Conservation (phyloP, 2,797 vertebrate genomes). For the Glossophaga mutica region DNA sequence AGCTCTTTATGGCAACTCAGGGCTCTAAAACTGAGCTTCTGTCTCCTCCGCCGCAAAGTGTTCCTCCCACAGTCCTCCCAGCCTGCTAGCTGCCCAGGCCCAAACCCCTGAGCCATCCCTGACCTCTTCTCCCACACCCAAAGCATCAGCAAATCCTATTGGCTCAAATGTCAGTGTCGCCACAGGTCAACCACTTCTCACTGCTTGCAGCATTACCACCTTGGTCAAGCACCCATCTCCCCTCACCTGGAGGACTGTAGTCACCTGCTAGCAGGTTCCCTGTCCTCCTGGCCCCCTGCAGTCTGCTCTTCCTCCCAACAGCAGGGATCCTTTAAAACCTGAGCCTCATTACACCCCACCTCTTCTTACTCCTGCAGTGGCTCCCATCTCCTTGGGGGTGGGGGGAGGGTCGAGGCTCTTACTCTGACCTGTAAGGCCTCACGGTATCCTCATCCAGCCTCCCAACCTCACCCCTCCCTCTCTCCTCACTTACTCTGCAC, state of each 20-base stretch:
- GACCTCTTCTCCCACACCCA: not conserved
- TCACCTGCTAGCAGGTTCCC: not conserved
- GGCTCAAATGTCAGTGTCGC: not conserved
- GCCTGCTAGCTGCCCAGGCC: not conserved
- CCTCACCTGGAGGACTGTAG: not conserved
- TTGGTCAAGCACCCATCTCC: not conserved
- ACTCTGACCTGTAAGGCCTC: not conserved
- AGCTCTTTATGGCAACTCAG: not conserved
- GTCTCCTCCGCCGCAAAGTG: not conserved
- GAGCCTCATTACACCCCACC: not conserved
- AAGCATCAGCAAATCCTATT: not conserved
- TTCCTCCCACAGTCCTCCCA: not conserved
- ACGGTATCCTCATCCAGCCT: not conserved
- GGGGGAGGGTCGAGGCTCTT: not conserved
- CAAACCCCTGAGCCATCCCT: not conserved
- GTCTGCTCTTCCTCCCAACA: too few species aligned
- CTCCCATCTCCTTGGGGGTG: not conserved
- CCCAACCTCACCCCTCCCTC: too few species aligned
- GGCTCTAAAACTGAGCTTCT: not conserved
- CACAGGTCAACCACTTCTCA: not conserved
- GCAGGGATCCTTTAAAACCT: not conserved
- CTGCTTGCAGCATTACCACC: not conserved
- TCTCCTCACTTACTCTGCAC: not conserved
- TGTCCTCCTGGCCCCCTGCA: not conserved
- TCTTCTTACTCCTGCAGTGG: not conserved